These are phyloP conservation scores for Drosophila pallidifrons DNA, from an alignment of 1,140 invertebrate species.

Conservation along the genomic window DNA sequence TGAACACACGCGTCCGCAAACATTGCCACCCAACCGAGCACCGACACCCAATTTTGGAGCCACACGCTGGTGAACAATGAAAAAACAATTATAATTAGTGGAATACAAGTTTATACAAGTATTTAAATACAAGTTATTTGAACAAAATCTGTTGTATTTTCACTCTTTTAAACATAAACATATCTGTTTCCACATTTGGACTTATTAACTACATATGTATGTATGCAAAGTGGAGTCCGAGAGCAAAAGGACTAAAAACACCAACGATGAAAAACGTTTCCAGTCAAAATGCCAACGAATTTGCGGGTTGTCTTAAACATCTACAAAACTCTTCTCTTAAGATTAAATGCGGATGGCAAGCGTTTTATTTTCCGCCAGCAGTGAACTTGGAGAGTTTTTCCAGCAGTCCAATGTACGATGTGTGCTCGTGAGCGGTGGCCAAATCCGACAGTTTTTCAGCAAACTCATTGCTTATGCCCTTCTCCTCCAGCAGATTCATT, in stretches of 20 bases:
- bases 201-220: conserved; percentile 5
- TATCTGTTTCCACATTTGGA: conserved; percentile 4
- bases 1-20: conserved; percentile 15
- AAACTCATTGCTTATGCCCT: conserved; percentile 96
- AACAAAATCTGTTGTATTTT: conserved; percentile 58
- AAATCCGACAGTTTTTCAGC: conserved; percentile 93
- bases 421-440: conserved; percentile 95
- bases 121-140: conserved; percentile 15
- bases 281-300: conserved; percentile 70
- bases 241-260: conserved; percentile 51
- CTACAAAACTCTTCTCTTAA: conserved; percentile 66
- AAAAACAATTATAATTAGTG: neutral
- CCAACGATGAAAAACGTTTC: conserved; percentile 53
- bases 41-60: conserved; percentile 83
- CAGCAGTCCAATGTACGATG: conserved; percentile 93
- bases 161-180: conserved; percentile 26
- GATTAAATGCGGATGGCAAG: conserved; percentile 31
- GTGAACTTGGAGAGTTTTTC: conserved; percentile 94
- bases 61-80: conserved; percentile 3
- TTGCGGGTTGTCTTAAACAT: conserved; percentile 55
- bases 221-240: conserved; percentile 9
- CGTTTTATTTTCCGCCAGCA: conserved; percentile 86
- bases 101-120: neutral
- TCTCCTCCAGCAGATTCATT: conserved; percentile 97
- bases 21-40: conserved; percentile 43